These are phyloP conservation scores for Capromys pilorides DNA, from an alignment of 2,797 vertebrate genomes.

Conservation along the genomic window DNA sequence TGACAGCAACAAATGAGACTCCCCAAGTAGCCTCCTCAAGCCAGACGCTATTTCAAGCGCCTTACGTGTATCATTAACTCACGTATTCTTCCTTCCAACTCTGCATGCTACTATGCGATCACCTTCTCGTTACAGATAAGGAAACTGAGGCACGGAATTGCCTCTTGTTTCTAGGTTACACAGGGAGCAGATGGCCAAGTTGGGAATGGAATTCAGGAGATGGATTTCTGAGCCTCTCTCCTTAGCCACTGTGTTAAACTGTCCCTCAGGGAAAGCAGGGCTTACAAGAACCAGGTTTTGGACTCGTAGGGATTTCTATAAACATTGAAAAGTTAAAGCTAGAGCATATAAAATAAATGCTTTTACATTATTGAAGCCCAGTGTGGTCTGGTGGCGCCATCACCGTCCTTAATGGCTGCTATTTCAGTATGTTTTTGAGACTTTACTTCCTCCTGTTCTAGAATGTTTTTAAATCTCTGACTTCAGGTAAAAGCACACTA, in stretches of 20 bases:
- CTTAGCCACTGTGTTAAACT: background rate
- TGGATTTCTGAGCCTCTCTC: background rate
- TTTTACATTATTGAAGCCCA: background rate
- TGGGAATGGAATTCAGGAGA: background rate
- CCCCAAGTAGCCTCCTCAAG: background rate
- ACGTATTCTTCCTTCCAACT: too few species aligned
- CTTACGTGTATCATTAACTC: too few species aligned
- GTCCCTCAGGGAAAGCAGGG: background rate
- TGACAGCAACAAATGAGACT: background rate
- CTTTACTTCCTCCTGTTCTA: background rate
- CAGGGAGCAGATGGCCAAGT: background rate
- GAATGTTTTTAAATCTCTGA: conserved; percentile 16
- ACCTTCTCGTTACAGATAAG: background rate
- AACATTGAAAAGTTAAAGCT: background rate
- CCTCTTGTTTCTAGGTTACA: background rate
- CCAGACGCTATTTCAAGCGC: background rate
- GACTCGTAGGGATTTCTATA: background rate
- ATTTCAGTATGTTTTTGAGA: background rate
- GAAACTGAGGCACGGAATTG: background rate
- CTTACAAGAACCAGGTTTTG: background rate
- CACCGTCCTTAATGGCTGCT: background rate
- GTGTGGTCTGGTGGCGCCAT: background rate
- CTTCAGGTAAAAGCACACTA: background rate
- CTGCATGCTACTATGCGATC: too few species aligned
- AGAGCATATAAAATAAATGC: background rate